These are phyloP conservation scores for Esperia sulphurella DNA, from an alignment of 2,888 invertebrate species.

Conservation along the genomic window DNA sequence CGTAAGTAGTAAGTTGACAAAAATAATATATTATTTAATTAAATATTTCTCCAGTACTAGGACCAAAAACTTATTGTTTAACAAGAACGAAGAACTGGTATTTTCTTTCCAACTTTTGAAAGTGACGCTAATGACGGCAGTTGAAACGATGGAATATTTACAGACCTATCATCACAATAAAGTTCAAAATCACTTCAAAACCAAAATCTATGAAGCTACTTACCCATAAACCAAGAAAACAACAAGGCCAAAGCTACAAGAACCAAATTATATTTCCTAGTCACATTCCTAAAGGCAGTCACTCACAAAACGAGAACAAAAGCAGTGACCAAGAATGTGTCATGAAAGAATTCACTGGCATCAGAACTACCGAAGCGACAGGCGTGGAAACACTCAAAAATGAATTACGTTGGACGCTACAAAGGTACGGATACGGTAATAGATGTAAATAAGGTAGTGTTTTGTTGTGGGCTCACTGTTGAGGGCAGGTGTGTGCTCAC, in stretches of 20 bases:
- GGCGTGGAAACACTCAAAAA: constrained; percentile 31
- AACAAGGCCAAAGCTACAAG: neutral
- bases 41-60: no score
- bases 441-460: constrained; percentile 33
- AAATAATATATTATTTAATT: no score
- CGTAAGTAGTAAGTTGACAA: no score
- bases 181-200: no score
- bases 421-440: constrained; percentile 25
- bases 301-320: constrained; percentile 1
- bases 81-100: no score
- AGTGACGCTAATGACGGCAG: no score
- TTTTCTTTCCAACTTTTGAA: no score
- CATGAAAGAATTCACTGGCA: neutral
- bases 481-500: constrained; percentile 58
- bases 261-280: neutral
- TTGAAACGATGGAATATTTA: no score
- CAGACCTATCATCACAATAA: no score
- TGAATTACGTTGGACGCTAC: constrained; percentile 30
- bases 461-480: constrained; percentile 9
- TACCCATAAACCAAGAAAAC: neutral
- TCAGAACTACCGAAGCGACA: constrained; percentile 34
- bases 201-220: no score
- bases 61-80: no score
- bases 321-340: neutral
- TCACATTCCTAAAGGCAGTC: neutral